phyloP scores from a whole-genome alignment of 2,797 vertebrate species.

The Peromyscus attwateri region DNA sequence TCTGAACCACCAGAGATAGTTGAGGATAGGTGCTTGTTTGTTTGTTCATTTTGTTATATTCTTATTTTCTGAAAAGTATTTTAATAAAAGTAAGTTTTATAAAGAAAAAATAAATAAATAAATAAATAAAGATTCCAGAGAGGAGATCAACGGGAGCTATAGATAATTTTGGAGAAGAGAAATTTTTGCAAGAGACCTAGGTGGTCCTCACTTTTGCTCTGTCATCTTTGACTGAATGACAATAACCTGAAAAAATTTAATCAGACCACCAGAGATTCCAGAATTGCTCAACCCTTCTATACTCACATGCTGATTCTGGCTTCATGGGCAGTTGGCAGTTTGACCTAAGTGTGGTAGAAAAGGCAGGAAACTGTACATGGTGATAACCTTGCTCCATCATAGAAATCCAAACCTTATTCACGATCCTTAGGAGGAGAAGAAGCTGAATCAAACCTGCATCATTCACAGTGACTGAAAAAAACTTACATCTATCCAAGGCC shows the following conservation, averaged over 20 bases:
- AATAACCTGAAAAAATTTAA: background rate
- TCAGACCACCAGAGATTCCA: background rate
- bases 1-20: too few relatives aligned
- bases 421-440: background rate
- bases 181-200: background rate
- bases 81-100: too few relatives aligned
- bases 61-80: too few relatives aligned
- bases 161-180: background rate
- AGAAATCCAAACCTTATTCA: background rate
- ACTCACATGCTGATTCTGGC: background rate
- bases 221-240: constrained; percentile 4
- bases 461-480: background rate
- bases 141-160: background rate
- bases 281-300: background rate
- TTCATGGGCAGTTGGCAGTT: background rate
- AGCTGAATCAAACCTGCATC: background rate
- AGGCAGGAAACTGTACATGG: background rate
- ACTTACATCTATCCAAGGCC: background rate
- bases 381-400: background rate
- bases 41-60: too few relatives aligned
- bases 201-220: background rate
- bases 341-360: background rate
- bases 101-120: too few relatives aligned
- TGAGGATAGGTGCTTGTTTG: too few relatives aligned
- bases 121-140: too few relatives aligned